Base-by-base conservation (phyloP, 2,113 vertebrate species). In the Charadrius vociferus region DNA sequence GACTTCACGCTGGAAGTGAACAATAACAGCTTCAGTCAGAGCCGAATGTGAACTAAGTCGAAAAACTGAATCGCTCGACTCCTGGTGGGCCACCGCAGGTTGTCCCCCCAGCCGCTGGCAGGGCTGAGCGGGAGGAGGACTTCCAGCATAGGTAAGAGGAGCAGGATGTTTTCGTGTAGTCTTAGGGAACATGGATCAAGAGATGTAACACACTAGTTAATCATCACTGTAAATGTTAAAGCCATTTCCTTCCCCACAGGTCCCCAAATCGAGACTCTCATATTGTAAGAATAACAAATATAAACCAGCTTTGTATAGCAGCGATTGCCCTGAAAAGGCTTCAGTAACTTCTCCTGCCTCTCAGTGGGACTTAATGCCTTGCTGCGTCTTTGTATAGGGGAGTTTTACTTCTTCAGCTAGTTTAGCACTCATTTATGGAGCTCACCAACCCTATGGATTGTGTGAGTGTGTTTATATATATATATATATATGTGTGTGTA, bases 171-270 rank as follows among this genome's bases (percentile, higher is more conserved):
- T 92, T 95, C 52, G 3, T 74, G 88, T 93, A 81, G 62, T 86
- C 65, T 84, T 91, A 86, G 45, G 89, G 52, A 94, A 61, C 77
- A 87, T 14, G 88, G 88, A 96, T 86, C 86, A 95, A 88, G 89
- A 91, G 88, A 83, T 39, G 41, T 72, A 96, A 93, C 84, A 95
- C 4, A 12, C 68, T 74, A 84, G 80, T 89, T 97, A 95, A 94
- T 95, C 88, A 94, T 93, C 90, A 65, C 88, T 61, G 61, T 55
- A 92, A 95, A 95, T 95, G 88, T 81, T 96, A 96, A 96, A 96
- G 80, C 72, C 80, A 92, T 96, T 95, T 95, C 88, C 94, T 95
- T 95, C 93, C 91, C 80, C 53, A n/a, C 65, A 87, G 77, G 65
- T 95, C 83, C 95, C 89, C 50, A 82, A 95, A 91, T 91, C 67